Base-by-base conservation (phyloP, 2,888 invertebrate species). In the Suillia variegata region DNA sequence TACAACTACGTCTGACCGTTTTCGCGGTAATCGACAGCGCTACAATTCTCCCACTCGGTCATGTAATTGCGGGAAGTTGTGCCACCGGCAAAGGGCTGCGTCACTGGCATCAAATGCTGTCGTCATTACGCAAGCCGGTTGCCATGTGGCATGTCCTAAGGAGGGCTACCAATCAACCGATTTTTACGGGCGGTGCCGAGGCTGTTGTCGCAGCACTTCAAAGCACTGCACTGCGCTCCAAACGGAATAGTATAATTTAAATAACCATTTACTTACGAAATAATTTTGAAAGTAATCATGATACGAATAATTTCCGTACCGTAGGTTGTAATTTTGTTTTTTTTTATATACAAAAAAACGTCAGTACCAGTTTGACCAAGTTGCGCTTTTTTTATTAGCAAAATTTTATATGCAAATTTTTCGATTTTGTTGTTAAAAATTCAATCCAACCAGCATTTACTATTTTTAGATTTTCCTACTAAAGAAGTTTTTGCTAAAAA, bases 51-150 rank as follows among this genome's bases (percentile, higher is more conserved):
- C 86, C 90, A n/a, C 83, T 93, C 61, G 93, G 93, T 17, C 92
- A 93, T 80, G 88, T 93, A 56, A 89, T 92, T 63, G 87, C 92
- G 15, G 92, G 92, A 21, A 86, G 89, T 38, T 87, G 87, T 71
- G 87, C 90, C 13, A 85, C 87, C 38, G 92, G 92, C 58, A 82
- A 89, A 73, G 87, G 91, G 1, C 77, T 90, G 54, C 87, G 88
- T 21, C 93, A 93, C 75, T 93, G 92, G 92, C 89, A 90, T 75
- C 92, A 92, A 82, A 93, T 93, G 92, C 84, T 93, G 76, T 86
- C 89, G 33, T 89, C 91, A 17, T 84, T 91, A 49, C 85, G 92
- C 64, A 92, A 91, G 76, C 92, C 92, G 0, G 88, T 92, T 8
- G 90, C 91, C 31, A 92, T 92, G 92, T 93, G 93, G 92, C 93